These are phyloP conservation scores for Littorina saxatilis DNA, from an alignment of 1,140 invertebrate genomes.

Conservation along the genomic window DNA sequence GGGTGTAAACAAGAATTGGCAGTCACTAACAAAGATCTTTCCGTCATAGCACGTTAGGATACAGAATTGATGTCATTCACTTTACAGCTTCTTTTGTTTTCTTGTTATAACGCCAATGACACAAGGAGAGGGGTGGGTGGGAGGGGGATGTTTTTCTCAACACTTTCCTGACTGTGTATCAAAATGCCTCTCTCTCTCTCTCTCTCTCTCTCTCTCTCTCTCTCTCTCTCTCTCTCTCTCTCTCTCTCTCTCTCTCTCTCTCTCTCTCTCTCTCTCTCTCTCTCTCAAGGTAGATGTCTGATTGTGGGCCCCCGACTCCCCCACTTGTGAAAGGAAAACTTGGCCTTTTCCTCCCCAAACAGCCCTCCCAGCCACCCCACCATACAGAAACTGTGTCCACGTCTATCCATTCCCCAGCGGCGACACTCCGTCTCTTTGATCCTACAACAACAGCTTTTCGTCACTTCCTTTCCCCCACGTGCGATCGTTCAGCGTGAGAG, in stretches of 20 bases:
- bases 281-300: too few species aligned
- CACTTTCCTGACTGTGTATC: too few species aligned
- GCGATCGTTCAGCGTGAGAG: not conserved
- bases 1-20: too few species aligned
- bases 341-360: not conserved
- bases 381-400: not conserved
- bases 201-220: conserved; percentile 7
- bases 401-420: not conserved
- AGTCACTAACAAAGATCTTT: too few species aligned
- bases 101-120: too few species aligned
- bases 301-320: too few species aligned
- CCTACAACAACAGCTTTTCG: conserved; percentile 13
- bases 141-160: too few species aligned
- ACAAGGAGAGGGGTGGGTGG: too few species aligned
- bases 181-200: too few species aligned
- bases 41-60: too few species aligned
- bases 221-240: conserved; percentile 14
- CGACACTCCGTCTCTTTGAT: not conserved
- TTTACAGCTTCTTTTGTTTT: too few species aligned
- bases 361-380: not conserved
- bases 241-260: not conserved
- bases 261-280: not conserved
- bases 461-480: not conserved
- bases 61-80: too few species aligned
- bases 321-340: conserved; percentile 9